These are phyloP conservation scores for Helicoverpa assulta DNA, from an alignment of 2,888 invertebrate species.

Conservation along the genomic window DNA sequence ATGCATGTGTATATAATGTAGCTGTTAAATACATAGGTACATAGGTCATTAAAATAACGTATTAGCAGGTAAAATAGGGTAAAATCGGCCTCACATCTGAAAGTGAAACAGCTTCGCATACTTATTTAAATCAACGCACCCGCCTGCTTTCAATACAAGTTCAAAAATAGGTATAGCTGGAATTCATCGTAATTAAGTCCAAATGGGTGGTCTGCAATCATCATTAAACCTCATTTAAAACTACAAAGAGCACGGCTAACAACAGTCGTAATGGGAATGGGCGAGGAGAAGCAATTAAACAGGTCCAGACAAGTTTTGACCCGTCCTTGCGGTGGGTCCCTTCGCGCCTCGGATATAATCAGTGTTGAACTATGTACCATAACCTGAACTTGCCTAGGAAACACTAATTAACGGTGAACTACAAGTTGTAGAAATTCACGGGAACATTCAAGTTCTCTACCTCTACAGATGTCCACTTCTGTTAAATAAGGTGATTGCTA, in stretches of 20 bases:
- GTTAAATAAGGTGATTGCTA: conserved; percentile 48
- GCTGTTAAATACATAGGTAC: no score
- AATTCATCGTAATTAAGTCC: conserved; percentile 42
- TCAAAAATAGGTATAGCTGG: conserved; percentile 4
- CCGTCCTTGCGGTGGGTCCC: conserved; percentile 69
- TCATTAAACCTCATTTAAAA: conserved; percentile 65
- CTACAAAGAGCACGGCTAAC: conserved; percentile 59
- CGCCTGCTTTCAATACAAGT: background rate
- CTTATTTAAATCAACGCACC: background rate
- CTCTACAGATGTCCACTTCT: conserved; percentile 46
- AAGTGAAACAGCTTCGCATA: background rate
- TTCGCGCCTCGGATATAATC: conserved; percentile 74
- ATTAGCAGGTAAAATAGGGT: no score
- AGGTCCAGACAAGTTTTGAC: conserved; percentile 68
- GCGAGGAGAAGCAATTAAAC: conserved; percentile 71
- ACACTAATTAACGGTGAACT: conserved; percentile 62
- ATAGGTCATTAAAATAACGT: no score
- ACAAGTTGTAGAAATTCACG: conserved; percentile 52
- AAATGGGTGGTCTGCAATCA: conserved; percentile 56
- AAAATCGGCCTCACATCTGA: no score
- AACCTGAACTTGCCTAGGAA: conserved; percentile 55
- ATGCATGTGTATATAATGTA: no score
- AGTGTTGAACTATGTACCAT: conserved; percentile 68
- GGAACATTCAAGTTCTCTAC: conserved; percentile 38
- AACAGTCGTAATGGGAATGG: conserved; percentile 61